Evolutionary conservation across 2,113 vertebrate genomes (phyloP), one percentile per base, ranked within the genome.

Genomic region (Callospermophilus lateralis): DNA sequence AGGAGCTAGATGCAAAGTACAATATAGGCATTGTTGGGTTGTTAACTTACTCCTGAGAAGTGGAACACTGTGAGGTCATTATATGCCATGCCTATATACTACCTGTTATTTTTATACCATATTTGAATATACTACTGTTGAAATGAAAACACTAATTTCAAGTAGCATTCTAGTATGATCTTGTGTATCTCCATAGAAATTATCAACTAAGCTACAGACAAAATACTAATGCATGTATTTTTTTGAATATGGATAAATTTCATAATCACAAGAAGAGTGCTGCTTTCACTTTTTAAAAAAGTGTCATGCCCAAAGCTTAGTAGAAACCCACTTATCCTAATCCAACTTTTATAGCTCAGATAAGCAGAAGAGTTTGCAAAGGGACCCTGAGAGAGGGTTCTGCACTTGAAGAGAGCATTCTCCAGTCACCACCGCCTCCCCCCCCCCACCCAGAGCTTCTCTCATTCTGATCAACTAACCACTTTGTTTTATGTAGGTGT

Each of bases 351-450:
- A 68, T 6, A 76, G 28, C 17, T 42, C 15, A 76, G 26, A 30
- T n/a, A 17, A 67, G 20, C 2, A 24, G 51, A 32, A n/a, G 17
- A 17, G 0, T 4, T 1, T 11, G 13, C 3, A 28, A 10, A 63
- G 4, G 9, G 0, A 11, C 4, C 13, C 20, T 42, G 9, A 28
- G 19, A 42, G 8, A 61, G 3, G 20, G 16, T 1, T 7, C 3
- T 28, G 17, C 7, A 30, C 6, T n/a, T 7, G 3, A 12, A 8
- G 0, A 32, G 0, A 45, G 11, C 3, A 26, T 3, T 15, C 42
- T 73, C 26, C 10, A 19, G 0, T 32, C 9, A 32, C 9, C 6
- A n/a, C n/a, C n/a, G n/a, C n/a, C n/a, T n/a, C 12, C 61, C 3
- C 0, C n/a, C n/a, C n/a, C 45, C 45, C 45, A 1, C 4, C 45